A percentile compares a stretch with the other conserved stretches of the same genome.
phyloP scores from a whole-genome alignment of 2,888 invertebrate species.

The Tigriopus californicus region DNA sequence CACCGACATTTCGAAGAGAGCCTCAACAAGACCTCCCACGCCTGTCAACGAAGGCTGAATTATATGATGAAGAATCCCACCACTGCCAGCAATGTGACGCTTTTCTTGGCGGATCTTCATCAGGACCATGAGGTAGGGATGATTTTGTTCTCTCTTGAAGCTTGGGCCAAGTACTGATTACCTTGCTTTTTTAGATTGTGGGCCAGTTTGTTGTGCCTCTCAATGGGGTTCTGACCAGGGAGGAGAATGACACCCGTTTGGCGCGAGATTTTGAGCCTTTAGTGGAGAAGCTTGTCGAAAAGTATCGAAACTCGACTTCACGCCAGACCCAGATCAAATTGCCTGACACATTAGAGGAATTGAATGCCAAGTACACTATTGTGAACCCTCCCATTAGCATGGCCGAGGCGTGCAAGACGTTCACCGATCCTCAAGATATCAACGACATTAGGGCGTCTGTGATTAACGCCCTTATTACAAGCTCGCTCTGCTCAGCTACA shows the following conservation, averaged over 20 bases:
- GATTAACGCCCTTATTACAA: slow-evolving; percentile 21
- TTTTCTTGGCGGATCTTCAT: slow-evolving; percentile 38
- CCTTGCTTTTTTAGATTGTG: slow-evolving; percentile 23
- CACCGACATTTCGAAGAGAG: slow-evolving; percentile 27
- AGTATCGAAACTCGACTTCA: slow-evolving; percentile 14
- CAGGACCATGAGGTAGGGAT: slow-evolving; percentile 33
- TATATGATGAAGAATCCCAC: slow-evolving; percentile 41
- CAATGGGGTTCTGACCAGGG: slow-evolving; percentile 17
- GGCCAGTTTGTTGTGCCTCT: slow-evolving; percentile 26
- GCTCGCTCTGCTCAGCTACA: slow-evolving; percentile 40
- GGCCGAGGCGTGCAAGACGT: not conserved
- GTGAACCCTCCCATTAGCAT: not conserved
- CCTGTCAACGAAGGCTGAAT: slow-evolving; percentile 43
- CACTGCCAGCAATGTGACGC: slow-evolving; percentile 38
- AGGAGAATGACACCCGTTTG: slow-evolving; percentile 18
- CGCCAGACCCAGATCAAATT: not conserved
- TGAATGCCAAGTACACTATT: not conserved
- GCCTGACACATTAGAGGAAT: slow-evolving; percentile 8
- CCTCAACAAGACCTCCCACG: slow-evolving; percentile 44
- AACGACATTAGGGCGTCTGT: not conserved
- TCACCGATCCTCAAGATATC: not conserved
- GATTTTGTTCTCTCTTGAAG: too few relatives aligned
- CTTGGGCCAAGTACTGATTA: too few relatives aligned
- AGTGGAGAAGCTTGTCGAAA: slow-evolving; percentile 19
- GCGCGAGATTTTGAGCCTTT: slow-evolving; percentile 19